A percentile compares a stretch with the other conserved stretches of the same genome.
These are phyloP conservation scores for Chitala chitala DNA, from an alignment of 2,113 vertebrate genomes.

Conservation along the genomic window DNA sequence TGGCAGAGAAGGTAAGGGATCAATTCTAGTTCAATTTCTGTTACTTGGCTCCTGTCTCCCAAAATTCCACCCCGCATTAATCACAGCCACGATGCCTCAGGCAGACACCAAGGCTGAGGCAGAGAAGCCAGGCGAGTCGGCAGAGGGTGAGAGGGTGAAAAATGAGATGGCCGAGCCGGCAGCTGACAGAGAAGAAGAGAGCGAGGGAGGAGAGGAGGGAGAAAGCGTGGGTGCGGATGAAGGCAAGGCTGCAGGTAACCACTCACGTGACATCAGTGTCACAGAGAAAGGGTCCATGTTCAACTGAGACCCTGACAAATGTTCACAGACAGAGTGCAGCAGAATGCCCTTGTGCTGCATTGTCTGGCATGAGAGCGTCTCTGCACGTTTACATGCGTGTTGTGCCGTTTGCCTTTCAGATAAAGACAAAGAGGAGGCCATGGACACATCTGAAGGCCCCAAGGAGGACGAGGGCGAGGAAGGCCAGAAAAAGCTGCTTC, in stretches of 20 bases:
- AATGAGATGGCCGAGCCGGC: constrained; percentile 47
- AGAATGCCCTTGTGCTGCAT: not conserved
- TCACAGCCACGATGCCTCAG: not conserved
- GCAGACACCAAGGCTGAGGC: constrained; percentile 43
- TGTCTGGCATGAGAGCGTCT: too few species aligned
- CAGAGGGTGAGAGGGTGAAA: constrained; percentile 62
- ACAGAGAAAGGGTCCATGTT: too few species aligned
- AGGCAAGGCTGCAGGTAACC: constrained; percentile 25
- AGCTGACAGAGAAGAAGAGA: constrained; percentile 40
- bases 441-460: constrained; percentile 61
- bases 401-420: constrained; percentile 41
- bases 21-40: not conserved
- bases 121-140: constrained; percentile 50
- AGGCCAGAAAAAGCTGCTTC: constrained; percentile 72
- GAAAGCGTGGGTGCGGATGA: constrained; percentile 35
- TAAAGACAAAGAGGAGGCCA: constrained; percentile 73
- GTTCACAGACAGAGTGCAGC: too few species aligned
- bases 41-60: not conserved
- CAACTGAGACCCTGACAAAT: too few species aligned
- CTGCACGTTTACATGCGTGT: not conserved
- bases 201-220: constrained; percentile 36
- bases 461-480: constrained; percentile 73
- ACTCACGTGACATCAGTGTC: too few species aligned
- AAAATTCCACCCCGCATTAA: not conserved
- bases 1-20: constrained; percentile 67